A percentile compares a stretch with the other conserved stretches of the same genome.
Evolutionary conservation across 2,797 vertebrate genomes (phyloP).

Genomic region (Pelodytes ibericus): DNA sequence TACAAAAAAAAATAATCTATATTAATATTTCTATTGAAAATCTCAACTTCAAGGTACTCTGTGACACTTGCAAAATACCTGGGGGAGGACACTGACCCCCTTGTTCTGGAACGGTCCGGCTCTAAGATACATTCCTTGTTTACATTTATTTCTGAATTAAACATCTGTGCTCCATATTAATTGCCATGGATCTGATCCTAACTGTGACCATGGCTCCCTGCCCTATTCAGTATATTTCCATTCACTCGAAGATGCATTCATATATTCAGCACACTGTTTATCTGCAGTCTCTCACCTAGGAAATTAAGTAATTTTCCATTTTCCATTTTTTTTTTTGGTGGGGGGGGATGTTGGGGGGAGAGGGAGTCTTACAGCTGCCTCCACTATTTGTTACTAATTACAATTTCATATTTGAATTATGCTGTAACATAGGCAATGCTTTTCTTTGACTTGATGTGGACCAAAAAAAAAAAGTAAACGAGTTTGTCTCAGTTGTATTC

Average conservation of each 20-base stretch:
- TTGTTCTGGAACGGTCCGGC: not conserved
- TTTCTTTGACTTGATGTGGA: constrained; percentile 46
- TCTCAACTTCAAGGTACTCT: too few species aligned
- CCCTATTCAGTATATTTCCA: constrained; percentile 28
- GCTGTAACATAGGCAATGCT: constrained; percentile 29
- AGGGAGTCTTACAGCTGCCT: constrained; percentile 8
- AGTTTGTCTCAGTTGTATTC: constrained; percentile 41
- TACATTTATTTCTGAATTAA: constrained; percentile 10
- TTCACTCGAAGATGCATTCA: constrained; percentile 2
- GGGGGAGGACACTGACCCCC: not conserved
- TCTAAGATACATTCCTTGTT: not conserved
- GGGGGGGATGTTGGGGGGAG: too few species aligned
- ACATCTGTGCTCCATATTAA: constrained; percentile 19
- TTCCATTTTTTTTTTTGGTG: constrained; percentile 16
- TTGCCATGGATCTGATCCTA: not conserved
- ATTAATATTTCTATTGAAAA: too few species aligned
- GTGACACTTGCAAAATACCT: not conserved
- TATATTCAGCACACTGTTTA: constrained; percentile 41
- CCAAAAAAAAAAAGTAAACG: constrained; percentile 22
- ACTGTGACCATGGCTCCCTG: constrained; percentile 16
- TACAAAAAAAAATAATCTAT: too few species aligned
- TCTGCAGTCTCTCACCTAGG: constrained; percentile 48
- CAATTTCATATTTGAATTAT: constrained; percentile 28
- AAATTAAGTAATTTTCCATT: constrained; percentile 51
- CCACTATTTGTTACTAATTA: constrained; percentile 28